Percentiles rank a stretch among this genome's conserved stretches.
Conservation (phyloP, 2,888 invertebrate genomes). For the Tethea ocularis region DNA sequence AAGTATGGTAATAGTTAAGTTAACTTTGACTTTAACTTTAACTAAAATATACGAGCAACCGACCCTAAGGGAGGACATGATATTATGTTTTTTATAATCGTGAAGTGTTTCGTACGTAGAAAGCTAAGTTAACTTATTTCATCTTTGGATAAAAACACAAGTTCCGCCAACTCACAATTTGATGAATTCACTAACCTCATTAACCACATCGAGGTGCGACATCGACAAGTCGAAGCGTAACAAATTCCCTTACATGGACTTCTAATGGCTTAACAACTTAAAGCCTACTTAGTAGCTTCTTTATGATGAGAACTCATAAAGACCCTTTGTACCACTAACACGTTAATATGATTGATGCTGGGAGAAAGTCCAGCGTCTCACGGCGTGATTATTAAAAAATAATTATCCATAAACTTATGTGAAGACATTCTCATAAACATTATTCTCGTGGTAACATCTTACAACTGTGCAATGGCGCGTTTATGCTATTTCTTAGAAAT, state of each 20-base stretch:
- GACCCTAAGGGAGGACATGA: no score
- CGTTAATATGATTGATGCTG: constrained; percentile 39
- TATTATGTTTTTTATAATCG: no score
- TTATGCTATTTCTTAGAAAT: neutral
- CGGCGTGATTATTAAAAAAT: constrained; percentile 14
- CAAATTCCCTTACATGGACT: constrained; percentile 31
- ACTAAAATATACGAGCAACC: no score
- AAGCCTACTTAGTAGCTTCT: constrained; percentile 21
- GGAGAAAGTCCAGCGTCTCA: constrained; percentile 39
- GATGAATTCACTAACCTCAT: constrained; percentile 4
- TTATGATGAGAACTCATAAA: constrained; percentile 21
- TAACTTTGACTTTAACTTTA: no score
- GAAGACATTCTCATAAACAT: neutral
- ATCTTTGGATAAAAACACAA: neutral
- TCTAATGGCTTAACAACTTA: constrained; percentile 37
- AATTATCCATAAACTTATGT: neutral
- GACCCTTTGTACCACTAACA: constrained; percentile 32
- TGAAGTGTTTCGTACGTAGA: neutral
- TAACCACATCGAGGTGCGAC: constrained; percentile 9
- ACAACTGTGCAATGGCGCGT: neutral
- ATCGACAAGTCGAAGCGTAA: constrained; percentile 24
- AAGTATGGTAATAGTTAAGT: no score
- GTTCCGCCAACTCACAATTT: neutral
- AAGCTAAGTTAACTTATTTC: neutral
- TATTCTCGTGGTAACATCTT: neutral